phyloP scores from a whole-genome alignment of 2,113 vertebrate genomes.

The Salvelinus sp. region DNA sequence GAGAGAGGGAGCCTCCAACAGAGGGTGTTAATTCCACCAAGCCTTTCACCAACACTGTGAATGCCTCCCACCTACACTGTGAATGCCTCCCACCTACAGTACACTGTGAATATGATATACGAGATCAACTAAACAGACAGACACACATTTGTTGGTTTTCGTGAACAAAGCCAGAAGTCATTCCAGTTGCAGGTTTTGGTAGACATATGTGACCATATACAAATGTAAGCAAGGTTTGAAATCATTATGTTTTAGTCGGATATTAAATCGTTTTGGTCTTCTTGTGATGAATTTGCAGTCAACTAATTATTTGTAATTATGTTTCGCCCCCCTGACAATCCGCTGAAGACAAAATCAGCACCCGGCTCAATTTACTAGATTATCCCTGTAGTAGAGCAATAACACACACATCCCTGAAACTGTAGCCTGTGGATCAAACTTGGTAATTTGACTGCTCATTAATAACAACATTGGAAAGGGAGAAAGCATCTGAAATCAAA shows the following conservation, averaged over 20 bases:
- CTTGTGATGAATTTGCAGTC: too few relatives aligned
- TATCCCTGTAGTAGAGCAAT: slow-evolving; percentile 20
- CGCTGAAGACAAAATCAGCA: too few relatives aligned
- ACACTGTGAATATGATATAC: slow-evolving; percentile 52
- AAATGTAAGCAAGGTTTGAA: too few relatives aligned
- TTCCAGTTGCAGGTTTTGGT: slow-evolving; percentile 22
- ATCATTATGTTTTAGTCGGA: too few relatives aligned
- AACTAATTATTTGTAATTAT: too few relatives aligned
- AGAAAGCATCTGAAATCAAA: slow-evolving; percentile 1
- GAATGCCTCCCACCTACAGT: slow-evolving; percentile 29
- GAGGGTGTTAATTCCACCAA: slow-evolving; percentile 5
- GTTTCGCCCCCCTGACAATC: too few relatives aligned
- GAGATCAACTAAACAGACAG: slow-evolving; percentile 25
- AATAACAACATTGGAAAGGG: slow-evolving; percentile 18
- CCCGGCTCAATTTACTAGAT: too few relatives aligned
- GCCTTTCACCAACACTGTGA: slow-evolving; percentile 3
- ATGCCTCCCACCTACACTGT: slow-evolving; percentile 18
- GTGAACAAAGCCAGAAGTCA: slow-evolving; percentile 30
- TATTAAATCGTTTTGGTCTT: too few relatives aligned
- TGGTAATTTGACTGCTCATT: slow-evolving; percentile 60
- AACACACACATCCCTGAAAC: slow-evolving; percentile 42
- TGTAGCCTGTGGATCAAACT: slow-evolving; percentile 35
- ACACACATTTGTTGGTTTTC: slow-evolving; percentile 37
- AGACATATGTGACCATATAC: too few relatives aligned
- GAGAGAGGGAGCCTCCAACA: too few relatives aligned